Evolutionary conservation across 2,113 vertebrate species (phyloP).

Genomic region (Cyprichromis sp.): DNA sequence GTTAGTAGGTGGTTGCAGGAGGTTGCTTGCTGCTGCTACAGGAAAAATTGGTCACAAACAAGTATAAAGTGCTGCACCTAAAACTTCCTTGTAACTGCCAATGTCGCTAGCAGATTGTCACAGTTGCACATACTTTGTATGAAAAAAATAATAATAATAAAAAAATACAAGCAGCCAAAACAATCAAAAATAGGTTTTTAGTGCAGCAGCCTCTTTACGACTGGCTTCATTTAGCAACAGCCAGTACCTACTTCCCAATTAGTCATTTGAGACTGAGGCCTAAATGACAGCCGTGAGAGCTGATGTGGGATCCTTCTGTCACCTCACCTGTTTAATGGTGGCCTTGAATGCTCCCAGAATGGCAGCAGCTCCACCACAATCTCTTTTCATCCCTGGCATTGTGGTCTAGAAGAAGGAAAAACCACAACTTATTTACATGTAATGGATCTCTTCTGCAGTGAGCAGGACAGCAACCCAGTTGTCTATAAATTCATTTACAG

Average conservation of each 20-base stretch:
- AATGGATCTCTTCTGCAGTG: neutral
- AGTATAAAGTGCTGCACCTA: neutral
- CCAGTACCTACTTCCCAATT: neutral
- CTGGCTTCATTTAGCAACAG: neutral
- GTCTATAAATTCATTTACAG: neutral
- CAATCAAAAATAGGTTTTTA: neutral
- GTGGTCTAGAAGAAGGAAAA: constrained; percentile 78
- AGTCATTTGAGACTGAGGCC: neutral
- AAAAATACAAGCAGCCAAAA: neutral
- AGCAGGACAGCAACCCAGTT: neutral
- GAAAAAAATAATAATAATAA: neutral
- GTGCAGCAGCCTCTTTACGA: neutral
- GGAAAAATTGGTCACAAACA: neutral
- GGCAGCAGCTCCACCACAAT: constrained; percentile 95
- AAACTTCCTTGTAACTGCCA: neutral
- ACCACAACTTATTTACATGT: neutral
- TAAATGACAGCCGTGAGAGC: neutral
- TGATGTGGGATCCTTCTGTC: neutral
- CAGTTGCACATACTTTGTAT: neutral
- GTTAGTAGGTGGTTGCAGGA: neutral
- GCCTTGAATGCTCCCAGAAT: constrained; percentile 92
- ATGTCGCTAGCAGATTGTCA: neutral
- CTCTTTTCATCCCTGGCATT: constrained; percentile 98
- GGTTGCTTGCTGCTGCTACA: neutral
- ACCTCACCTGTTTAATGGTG: constrained; percentile 84